phyloP scores from a whole-genome alignment of 1,140 invertebrate genomes.

The Pseudomyrmex cubaensis region DNA sequence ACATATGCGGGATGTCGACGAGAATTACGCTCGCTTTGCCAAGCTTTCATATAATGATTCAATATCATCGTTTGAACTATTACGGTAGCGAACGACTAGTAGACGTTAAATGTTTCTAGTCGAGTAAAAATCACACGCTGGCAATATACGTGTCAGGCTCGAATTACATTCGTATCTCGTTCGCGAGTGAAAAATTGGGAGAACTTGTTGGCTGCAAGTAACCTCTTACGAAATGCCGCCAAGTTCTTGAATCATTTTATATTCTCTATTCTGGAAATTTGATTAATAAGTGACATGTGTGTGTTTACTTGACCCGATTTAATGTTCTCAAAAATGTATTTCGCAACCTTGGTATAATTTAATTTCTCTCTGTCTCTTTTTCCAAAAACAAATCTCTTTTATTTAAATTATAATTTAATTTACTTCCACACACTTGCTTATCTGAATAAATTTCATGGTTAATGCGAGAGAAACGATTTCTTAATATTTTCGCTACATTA shows the following conservation, averaged over 20 bases:
- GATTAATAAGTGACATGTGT: not conserved
- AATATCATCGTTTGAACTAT: constrained; percentile 63
- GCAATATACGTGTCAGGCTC: not conserved
- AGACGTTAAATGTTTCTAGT: constrained; percentile 64
- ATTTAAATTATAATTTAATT: constrained; percentile 20
- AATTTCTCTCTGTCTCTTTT: too few species aligned
- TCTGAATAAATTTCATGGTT: constrained; percentile 48
- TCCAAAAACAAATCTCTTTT: too few species aligned
- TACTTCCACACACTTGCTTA: constrained; percentile 33
- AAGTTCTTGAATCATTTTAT: constrained; percentile 4
- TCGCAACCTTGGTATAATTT: not conserved
- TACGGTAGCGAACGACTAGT: constrained; percentile 30
- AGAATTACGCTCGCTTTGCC: constrained; percentile 9
- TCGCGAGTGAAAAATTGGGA: constrained; percentile 28
- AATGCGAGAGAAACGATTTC: constrained; percentile 43
- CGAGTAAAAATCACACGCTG: constrained; percentile 28
- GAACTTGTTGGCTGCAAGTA: constrained; percentile 57
- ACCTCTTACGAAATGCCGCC: constrained; percentile 51
- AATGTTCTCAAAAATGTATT: not conserved
- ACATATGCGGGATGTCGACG: not conserved
- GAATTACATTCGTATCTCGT: constrained; percentile 40
- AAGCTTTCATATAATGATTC: not conserved
- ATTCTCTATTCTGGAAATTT: constrained; percentile 12
- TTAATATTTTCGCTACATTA: not conserved
- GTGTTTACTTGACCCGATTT: not conserved